Percentiles rank a stretch among this genome's conserved stretches.
Conservation (phyloP, 2,888 invertebrate species). For the Amblyteles armatorius region DNA sequence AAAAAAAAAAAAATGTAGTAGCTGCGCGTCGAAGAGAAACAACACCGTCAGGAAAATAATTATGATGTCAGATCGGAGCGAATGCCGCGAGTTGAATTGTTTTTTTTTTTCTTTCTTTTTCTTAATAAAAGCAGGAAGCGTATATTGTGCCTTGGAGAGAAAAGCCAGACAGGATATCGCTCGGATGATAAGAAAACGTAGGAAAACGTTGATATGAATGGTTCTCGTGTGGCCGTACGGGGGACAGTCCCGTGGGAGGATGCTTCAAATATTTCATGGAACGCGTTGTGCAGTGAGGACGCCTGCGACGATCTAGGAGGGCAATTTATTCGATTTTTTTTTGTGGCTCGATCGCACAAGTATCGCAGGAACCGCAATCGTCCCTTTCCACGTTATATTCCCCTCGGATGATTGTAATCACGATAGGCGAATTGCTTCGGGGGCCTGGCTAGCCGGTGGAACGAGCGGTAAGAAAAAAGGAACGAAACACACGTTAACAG, state of each 20-base stretch:
- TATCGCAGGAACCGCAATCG: conserved; percentile 19
- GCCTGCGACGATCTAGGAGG: conserved; percentile 1
- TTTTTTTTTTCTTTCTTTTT: background rate
- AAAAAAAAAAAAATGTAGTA: background rate
- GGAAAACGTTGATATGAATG: conserved; percentile 40
- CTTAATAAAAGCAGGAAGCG: background rate
- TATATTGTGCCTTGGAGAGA: background rate
- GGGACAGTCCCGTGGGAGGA: conserved; percentile 53
- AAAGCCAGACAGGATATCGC: conserved; percentile 14
- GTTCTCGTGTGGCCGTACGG: conserved; percentile 10
- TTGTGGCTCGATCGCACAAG: conserved; percentile 36
- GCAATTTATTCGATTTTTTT: conserved; percentile 55
- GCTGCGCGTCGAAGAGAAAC: background rate
- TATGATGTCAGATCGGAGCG: conserved; percentile 12
- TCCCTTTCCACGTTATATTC: background rate
- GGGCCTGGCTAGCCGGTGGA: background rate
- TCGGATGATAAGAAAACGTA: background rate
- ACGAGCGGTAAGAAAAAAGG: background rate
- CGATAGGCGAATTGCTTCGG: conserved; percentile 4
- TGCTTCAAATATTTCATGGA: conserved; percentile 54
- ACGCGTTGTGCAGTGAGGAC: background rate
- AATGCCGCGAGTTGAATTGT: background rate
- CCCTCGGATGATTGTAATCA: conserved; percentile 53
- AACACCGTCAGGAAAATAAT: background rate
- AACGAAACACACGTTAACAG: background rate